Base-by-base conservation (phyloP, 2,888 invertebrate species). In the Dioctria linearis region DNA sequence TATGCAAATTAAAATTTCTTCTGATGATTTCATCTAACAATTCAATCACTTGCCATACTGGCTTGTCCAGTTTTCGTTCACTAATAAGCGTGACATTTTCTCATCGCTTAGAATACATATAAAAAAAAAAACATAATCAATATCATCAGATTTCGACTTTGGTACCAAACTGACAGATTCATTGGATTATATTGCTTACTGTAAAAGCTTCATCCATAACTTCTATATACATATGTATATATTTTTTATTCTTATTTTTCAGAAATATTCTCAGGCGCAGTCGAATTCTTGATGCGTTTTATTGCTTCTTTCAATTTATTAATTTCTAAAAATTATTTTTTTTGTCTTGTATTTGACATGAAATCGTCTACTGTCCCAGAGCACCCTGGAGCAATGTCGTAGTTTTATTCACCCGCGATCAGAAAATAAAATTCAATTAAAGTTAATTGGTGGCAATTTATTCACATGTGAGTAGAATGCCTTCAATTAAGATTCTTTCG, bases 351-450 rank as follows among this genome's bases (percentile, higher is more conserved):
- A 11, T 4, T 8, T 8, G 54, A 11, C 54, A 54, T 54, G 54
- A 4, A 54, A 11, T 54, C 54, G 11, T 54, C 54, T 54, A 11
- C 11, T 4, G 54, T 11, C n/a, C 11, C 3, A 3, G 54, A n/a
- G 54, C 54, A 54, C 4, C n/a, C 11, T n/a, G 11, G 3, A n/a
- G 54, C 54, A 54, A 54, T 54, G 54, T 54, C 54, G 54, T n/a
- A n/a, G 46, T 46, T 46, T 46, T 46, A 46, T 46, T 57, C 57
- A 40, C 8, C 25, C 57, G 57, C 11, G 61, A 61, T 25, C 37
- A 39, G 61, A 51, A 39, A 46, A 79, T 81, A 81, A 81, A 81
- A 81, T 81, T 81, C 81, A 81, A 81, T 81, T 81, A 79, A 69
- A 13, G 39, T 79, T 81, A 81, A 81, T 81, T 81, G 81, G 73